phyloP scores from a whole-genome alignment of 2,797 vertebrate genomes.

The Peromyscus aztecus region DNA sequence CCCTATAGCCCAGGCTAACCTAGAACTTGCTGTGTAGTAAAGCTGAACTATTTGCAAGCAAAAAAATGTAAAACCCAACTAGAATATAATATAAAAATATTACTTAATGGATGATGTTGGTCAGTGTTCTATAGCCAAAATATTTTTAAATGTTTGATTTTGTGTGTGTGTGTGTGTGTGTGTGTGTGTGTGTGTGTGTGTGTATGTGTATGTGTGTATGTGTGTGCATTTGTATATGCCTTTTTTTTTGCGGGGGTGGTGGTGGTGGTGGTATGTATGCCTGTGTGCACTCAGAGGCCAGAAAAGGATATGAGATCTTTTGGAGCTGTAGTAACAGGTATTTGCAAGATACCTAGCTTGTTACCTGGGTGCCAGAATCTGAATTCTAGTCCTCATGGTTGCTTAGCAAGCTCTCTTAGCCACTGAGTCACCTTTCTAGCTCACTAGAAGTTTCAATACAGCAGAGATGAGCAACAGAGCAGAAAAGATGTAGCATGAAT shows the following conservation, averaged over 20 bases:
- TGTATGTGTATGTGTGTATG: background rate
- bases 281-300: background rate
- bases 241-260: too few relatives aligned
- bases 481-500: background rate
- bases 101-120: slow-evolving; percentile 17
- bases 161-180: background rate
- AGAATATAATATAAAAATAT: background rate
- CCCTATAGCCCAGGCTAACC: background rate
- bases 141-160: background rate
- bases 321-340: background rate
- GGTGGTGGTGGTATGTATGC: background rate
- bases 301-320: background rate
- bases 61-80: slow-evolving; percentile 25
- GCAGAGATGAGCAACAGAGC: background rate
- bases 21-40: background rate
- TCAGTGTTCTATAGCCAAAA: slow-evolving; percentile 9
- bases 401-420: background rate
- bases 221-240: too few relatives aligned
- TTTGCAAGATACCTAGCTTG: background rate
- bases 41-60: slow-evolving; percentile 21
- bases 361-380: background rate
- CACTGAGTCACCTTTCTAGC: background rate
- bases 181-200: background rate
- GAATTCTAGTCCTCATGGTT: background rate
- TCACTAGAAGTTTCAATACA: slow-evolving; percentile 30